These are phyloP conservation scores for Virgularia gustaviana DNA, from an alignment of 92 coral and sea anemone species.

Conservation along the genomic window DNA sequence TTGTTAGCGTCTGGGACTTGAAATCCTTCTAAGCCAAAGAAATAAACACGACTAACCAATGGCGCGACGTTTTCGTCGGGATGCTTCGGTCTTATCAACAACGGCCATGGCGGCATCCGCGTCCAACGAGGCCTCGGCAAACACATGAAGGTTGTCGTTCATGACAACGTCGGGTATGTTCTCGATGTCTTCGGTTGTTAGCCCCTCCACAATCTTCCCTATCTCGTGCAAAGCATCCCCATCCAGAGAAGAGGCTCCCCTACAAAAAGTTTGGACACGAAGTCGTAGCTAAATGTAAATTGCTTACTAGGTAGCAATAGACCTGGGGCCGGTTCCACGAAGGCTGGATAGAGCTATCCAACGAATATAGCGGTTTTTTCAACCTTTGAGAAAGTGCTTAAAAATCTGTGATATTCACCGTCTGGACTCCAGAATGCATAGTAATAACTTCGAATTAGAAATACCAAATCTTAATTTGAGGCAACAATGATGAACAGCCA, in stretches of 20 bases:
- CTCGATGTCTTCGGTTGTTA: slow-evolving; percentile 2
- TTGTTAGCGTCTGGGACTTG: neutral
- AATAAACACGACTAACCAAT: slow-evolving; percentile 36
- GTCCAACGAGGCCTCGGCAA: slow-evolving; percentile 46
- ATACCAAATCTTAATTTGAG: too few relatives aligned
- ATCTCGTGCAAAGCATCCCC: slow-evolving; percentile 13
- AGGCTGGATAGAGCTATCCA: too few relatives aligned
- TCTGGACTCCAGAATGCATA: too few relatives aligned
- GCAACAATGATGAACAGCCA: too few relatives aligned
- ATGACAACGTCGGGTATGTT: slow-evolving; percentile 23
- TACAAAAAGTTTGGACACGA: too few relatives aligned
- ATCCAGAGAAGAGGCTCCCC: slow-evolving; percentile 12
- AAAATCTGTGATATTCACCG: too few relatives aligned
- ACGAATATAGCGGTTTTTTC: too few relatives aligned
- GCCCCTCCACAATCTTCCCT: slow-evolving; percentile 25
- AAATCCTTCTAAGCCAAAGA: neutral
- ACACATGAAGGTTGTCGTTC: slow-evolving; percentile 42
- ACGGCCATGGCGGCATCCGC: slow-evolving; percentile 48
- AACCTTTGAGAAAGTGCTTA: too few relatives aligned
- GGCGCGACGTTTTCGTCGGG: slow-evolving; percentile 44
- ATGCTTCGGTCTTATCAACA: slow-evolving; percentile 36
- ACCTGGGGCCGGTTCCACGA: too few relatives aligned
- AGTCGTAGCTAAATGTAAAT: too few relatives aligned
- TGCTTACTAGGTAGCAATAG: neutral
- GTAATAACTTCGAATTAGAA: too few relatives aligned